Evolutionary conservation across 2,113 vertebrate species (phyloP).

Genomic region (Gymnogyps californianus): DNA sequence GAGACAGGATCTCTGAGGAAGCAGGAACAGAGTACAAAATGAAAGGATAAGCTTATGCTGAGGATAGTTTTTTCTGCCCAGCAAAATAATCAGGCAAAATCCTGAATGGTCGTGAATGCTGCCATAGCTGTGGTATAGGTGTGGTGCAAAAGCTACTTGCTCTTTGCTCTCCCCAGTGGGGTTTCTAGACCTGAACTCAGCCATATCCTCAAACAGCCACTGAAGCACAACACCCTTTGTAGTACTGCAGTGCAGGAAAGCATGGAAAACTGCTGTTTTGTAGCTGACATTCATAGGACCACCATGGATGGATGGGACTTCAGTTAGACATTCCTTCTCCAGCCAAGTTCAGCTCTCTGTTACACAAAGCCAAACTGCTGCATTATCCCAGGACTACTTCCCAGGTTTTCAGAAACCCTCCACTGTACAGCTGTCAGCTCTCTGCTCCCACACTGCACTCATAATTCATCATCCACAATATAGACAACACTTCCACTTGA

Average conservation of each 20-base stretch:
- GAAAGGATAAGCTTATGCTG: not conserved
- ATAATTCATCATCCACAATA: not conserved
- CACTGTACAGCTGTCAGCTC: not conserved
- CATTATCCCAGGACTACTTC: not conserved
- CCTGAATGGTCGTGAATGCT: not conserved
- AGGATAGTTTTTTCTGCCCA: not conserved
- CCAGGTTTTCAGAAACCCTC: not conserved
- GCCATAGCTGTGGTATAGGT: not conserved
- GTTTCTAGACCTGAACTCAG: not conserved
- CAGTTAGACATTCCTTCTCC: not conserved
- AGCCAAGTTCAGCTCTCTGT: not conserved
- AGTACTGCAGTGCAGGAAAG: not conserved
- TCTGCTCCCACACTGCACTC: not conserved
- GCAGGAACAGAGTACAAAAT: not conserved
- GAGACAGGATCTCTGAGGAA: not conserved
- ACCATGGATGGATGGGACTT: not conserved
- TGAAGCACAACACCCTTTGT: not conserved
- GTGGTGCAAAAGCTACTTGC: not conserved
- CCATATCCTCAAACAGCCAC: not conserved
- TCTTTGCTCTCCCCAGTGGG: not conserved
- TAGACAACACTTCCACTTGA: not conserved
- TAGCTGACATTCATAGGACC: not conserved
- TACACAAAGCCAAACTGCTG: not conserved
- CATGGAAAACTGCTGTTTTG: not conserved
- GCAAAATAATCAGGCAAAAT: not conserved